These are phyloP conservation scores for Peromyscus attwateri DNA, from an alignment of 2,797 vertebrate genomes.

Conservation along the genomic window DNA sequence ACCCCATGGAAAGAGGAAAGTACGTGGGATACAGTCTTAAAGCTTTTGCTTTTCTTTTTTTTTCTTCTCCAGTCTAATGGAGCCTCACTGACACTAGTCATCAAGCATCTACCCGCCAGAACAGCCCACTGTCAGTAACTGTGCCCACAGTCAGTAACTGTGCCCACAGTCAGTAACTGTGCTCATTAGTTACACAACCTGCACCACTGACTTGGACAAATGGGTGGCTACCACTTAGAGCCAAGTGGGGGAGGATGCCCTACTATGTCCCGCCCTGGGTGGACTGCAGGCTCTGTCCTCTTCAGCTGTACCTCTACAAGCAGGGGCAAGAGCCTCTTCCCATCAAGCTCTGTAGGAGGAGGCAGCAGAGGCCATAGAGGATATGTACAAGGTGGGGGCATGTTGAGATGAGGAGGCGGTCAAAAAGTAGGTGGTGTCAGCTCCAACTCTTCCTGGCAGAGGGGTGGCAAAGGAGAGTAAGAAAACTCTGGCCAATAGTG, in stretches of 20 bases:
- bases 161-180: background rate
- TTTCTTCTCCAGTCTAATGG: background rate
- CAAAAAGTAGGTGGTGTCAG: background rate
- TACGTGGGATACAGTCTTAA: background rate
- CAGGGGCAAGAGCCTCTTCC: too few relatives aligned
- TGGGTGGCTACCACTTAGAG: background rate
- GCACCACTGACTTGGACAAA: background rate
- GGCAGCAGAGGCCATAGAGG: background rate
- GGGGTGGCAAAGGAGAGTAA: background rate
- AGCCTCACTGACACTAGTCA: rapidly evolving
- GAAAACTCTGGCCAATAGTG: background rate
- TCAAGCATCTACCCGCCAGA: background rate
- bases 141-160: too few relatives aligned
- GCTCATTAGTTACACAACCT: background rate
- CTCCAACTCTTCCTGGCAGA: background rate
- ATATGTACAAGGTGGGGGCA: too few relatives aligned
- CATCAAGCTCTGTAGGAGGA: background rate
- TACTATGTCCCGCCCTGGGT: background rate
- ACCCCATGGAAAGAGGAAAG: background rate
- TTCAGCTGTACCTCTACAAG: background rate
- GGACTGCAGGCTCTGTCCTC: background rate
- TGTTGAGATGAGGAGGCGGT: background rate
- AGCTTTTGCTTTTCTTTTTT: background rate
- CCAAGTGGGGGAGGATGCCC: background rate
- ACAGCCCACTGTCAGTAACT: background rate